Evolutionary conservation across 2,113 vertebrate genomes (phyloP), one percentile per base, ranked within the genome.

Genomic region (Malaclemys terrapin): DNA sequence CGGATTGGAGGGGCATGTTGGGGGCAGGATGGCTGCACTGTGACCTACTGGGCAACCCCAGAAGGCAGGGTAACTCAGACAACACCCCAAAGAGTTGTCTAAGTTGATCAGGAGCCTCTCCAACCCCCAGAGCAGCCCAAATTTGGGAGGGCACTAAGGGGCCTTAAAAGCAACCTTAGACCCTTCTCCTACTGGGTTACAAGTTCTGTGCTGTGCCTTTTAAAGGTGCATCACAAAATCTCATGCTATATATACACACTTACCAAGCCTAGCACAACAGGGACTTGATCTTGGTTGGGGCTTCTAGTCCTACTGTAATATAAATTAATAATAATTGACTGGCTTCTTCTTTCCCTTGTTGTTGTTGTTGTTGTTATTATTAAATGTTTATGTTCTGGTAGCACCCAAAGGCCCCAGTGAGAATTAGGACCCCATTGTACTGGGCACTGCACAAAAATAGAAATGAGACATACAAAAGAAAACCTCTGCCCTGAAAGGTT

Each of bases 321-420:
- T n/a, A 95, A 90, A 72, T 38, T 12, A 91, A 57, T 16, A 4
- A 22, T n/a, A 54, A 75, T 1, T 17, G 8, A 10, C 78, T 35
- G 88, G 16, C 38, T 14, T 50, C 6, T 12, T 80, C 9, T 52
- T 50, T 59, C 35, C 42, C 27, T 85, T 91, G n/a, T 72, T 91
- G 19, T 72, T 19, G 49, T 31, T 86, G 47, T 38, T 91, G 19
- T 72, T 19, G 49, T 31, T 86, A 47, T 38, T 78, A 65, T 93
- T 78, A 80, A 53, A 56, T 0, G 1, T 31, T 86, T 27, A 4
- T 29, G 35, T 8, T 35, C 84, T 0, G 0, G 57, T 47, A 89
- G 35, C 12, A 38, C 35, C 45, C 84, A 84, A 82, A 84, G 47
- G n/a, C 12, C 6, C 1, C n/a, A 45, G 76, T 50, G 59, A 52